Conservation (phyloP, 2,888 invertebrate genomes). For the Graphium colonna region DNA sequence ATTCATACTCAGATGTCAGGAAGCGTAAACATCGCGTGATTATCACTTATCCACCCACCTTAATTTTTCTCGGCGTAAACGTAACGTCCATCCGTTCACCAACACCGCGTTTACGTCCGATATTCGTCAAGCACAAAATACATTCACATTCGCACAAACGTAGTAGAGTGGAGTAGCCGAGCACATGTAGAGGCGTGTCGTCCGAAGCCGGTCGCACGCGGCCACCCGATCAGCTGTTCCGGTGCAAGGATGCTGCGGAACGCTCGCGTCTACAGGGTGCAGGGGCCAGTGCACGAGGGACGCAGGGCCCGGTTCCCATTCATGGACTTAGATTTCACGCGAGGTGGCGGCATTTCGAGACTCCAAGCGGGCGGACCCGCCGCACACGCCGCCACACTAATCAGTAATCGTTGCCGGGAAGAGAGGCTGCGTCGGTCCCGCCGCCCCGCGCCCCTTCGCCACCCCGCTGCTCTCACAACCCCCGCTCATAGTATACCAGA, state of each 20-base stretch:
- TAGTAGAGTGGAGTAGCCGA: conserved; percentile 53
- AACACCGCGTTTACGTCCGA: conserved; percentile 39
- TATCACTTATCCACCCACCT: conserved; percentile 14
- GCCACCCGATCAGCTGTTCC: conserved; percentile 65
- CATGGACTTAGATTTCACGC: conserved; percentile 37
- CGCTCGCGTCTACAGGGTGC: conserved; percentile 20
- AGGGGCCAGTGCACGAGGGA: no score
- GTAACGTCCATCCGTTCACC: conserved; percentile 37
- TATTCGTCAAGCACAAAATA: conserved; percentile 58
- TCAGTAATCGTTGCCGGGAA: conserved; percentile 80
- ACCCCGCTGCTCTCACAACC: conserved; percentile 38
- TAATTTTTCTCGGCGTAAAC: conserved; percentile 26
- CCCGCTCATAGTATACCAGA: conserved; percentile 55
- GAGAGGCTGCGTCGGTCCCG: conserved; percentile 74
- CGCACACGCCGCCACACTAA: conserved; percentile 77
- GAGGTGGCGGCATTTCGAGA: conserved; percentile 58
- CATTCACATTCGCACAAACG: conserved; percentile 64
- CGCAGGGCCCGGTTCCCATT: conserved; percentile 31
- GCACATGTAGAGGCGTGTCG: conserved; percentile 63
- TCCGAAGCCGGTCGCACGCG: conserved; percentile 38
- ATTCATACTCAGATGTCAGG: no score
- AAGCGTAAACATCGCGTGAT: neutral
- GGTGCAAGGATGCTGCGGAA: conserved; percentile 31
- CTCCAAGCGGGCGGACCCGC: conserved; percentile 62
- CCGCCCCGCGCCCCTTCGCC: conserved; percentile 39